Percentiles rank a stretch among this genome's conserved stretches.
Evolutionary conservation across 2,797 vertebrate species (phyloP).

Genomic region (Petrocephalus sullivani): DNA sequence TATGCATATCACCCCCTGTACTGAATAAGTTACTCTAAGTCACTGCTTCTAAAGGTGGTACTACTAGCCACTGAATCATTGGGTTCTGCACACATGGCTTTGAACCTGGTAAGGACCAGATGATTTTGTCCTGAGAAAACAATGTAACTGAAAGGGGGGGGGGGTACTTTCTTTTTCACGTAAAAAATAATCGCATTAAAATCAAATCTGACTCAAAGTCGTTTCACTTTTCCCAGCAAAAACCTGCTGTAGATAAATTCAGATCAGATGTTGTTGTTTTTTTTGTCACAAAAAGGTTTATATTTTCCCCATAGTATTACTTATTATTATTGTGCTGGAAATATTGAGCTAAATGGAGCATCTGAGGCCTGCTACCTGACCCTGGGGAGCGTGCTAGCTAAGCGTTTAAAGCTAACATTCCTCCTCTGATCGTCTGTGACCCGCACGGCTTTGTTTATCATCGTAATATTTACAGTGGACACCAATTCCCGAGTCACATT

Average conservation of each 20-base stretch:
- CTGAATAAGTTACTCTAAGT: too few species aligned
- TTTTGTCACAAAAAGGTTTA: not conserved
- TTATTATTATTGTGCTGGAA: not conserved
- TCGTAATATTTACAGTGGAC: constrained; percentile 46
- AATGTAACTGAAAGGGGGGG: too few species aligned
- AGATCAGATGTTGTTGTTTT: not conserved
- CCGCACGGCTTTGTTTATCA: constrained; percentile 31
- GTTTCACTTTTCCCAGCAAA: not conserved
- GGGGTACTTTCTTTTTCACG: too few species aligned
- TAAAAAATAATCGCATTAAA: not conserved
- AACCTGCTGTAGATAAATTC: not conserved
- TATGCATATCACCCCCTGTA: not conserved
- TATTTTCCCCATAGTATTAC: not conserved
- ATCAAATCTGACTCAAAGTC: not conserved
- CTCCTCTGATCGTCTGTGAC: constrained; percentile 35
- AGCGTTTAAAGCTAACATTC: constrained; percentile 40
- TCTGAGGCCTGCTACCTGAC: constrained; percentile 13
- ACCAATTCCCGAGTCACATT: constrained; percentile 60
- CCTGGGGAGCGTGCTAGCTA: not conserved
- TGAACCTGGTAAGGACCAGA: too few species aligned
- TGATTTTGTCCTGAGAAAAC: too few species aligned
- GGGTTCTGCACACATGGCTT: too few species aligned
- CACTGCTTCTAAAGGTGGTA: too few species aligned
- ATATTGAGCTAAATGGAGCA: not conserved
- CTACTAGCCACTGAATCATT: too few species aligned